Conservation (phyloP, 2,888 invertebrate genomes). For the Mycalesis mineus region DNA sequence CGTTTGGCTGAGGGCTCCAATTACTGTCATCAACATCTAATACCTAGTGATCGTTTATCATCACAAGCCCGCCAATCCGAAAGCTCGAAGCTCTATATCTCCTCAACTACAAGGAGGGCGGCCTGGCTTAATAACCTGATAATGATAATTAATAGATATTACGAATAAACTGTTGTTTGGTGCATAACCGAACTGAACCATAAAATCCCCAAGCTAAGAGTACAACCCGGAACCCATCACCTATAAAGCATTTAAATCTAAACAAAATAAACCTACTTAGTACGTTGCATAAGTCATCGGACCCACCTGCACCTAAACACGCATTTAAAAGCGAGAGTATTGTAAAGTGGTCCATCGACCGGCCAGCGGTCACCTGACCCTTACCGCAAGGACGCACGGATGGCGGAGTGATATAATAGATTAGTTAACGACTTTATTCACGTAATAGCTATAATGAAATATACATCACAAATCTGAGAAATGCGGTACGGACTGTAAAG, state of each 20-base stretch:
- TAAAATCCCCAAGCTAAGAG: no score
- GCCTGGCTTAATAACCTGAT: no score
- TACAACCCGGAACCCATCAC: no score
- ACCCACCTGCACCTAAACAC: constrained; percentile 5
- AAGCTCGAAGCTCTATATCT: no score
- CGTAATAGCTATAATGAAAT: neutral
- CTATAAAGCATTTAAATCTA: neutral
- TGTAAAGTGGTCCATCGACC: constrained; percentile 54
- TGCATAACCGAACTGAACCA: no score
- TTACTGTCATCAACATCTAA: no score
- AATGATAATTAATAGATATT: no score
- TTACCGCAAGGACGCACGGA: constrained; percentile 51
- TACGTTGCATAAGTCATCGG: neutral
- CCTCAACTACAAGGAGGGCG: no score
- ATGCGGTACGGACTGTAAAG: neutral
- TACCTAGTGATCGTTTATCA: no score
- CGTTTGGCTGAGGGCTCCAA: no score
- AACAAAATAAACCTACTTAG: neutral
- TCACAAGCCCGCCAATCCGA: no score
- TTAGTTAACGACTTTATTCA: constrained; percentile 9
- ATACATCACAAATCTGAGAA: neutral
- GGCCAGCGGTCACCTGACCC: constrained; percentile 55
- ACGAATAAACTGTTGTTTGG: no score
- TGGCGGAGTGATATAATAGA: constrained; percentile 8
- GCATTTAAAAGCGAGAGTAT: constrained; percentile 51